A percentile compares a stretch with the other conserved stretches of the same genome.
Conservation (phyloP, 2,888 invertebrate species). For the Agrypnus murinus region DNA sequence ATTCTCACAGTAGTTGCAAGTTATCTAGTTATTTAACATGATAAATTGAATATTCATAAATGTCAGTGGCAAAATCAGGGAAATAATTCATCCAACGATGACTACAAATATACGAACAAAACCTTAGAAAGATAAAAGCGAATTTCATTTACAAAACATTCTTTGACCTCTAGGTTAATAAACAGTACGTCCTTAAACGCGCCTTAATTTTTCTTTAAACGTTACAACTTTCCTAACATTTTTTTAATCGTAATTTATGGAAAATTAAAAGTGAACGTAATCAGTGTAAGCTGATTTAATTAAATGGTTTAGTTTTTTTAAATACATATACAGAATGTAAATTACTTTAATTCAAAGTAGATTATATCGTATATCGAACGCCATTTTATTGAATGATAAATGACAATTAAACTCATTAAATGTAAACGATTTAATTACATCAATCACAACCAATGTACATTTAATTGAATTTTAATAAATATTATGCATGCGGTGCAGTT, state of each 20-base stretch:
- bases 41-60: too few species aligned
- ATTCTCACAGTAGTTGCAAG: too few species aligned
- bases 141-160: too few species aligned
- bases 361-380: slow-evolving; percentile 14
- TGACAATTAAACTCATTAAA: slow-evolving; percentile 28
- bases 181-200: not conserved
- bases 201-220: slow-evolving; percentile 8
- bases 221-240: not conserved
- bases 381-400: slow-evolving; percentile 25
- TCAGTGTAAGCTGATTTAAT: slow-evolving; percentile 17
- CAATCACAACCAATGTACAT: slow-evolving; percentile 19
- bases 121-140: too few species aligned
- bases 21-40: too few species aligned
- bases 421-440: slow-evolving; percentile 30
- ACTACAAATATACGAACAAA: too few species aligned
- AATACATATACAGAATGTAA: slow-evolving; percentile 23
- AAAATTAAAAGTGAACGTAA: slow-evolving; percentile 23
- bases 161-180: not conserved
- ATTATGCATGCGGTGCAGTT: slow-evolving; percentile 10
- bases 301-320: slow-evolving; percentile 16
- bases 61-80: too few species aligned
- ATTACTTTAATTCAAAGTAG: not conserved
- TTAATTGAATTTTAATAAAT: slow-evolving; percentile 31
- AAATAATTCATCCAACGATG: too few species aligned
- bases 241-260: slow-evolving; percentile 19